phyloP scores from a whole-genome alignment of 2,888 invertebrate species.

The Caenorhabditis imperialis region DNA sequence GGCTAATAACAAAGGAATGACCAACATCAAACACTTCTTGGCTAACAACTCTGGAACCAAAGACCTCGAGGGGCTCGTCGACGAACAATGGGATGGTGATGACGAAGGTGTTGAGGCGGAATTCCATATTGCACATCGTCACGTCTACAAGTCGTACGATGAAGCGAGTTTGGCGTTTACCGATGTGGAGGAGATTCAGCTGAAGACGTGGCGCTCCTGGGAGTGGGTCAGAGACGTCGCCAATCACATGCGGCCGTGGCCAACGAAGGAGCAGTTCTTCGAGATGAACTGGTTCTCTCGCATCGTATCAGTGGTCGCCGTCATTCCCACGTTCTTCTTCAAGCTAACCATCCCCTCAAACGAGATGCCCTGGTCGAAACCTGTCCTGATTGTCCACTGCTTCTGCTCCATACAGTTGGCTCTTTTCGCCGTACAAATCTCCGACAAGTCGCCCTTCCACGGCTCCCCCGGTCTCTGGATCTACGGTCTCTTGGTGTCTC shows the following conservation, averaged over 20 bases:
- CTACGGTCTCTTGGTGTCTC: conserved; percentile 57
- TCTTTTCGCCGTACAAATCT: conserved; percentile 61
- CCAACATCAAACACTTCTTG: conserved; percentile 26
- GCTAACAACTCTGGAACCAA: conserved; percentile 2
- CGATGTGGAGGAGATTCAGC: conserved; percentile 40
- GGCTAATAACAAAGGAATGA: conserved; percentile 25
- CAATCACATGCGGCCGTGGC: conserved; percentile 51
- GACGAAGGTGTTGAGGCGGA: conserved; percentile 43
- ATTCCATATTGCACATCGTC: conserved; percentile 39
- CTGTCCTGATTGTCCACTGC: conserved; percentile 81
- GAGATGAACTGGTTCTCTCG: conserved; percentile 32
- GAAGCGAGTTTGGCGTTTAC: conserved; percentile 41
- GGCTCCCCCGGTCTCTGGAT: conserved; percentile 54
- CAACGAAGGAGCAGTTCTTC: conserved; percentile 38
- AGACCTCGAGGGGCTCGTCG: conserved; percentile 24
- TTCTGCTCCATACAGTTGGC: conserved; percentile 80
- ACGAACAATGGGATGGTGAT: conserved; percentile 15
- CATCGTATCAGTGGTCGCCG: conserved; percentile 28
- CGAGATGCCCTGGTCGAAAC: conserved; percentile 81
- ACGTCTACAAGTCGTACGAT: conserved; percentile 46
- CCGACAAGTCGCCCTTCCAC: conserved; percentile 36
- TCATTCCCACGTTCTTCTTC: conserved; percentile 81
- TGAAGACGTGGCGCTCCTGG: conserved; percentile 36
- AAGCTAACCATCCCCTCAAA: conserved; percentile 82
- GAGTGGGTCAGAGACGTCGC: conserved; percentile 47